These are phyloP conservation scores for Lophura nycthemera DNA, from an alignment of 2,113 vertebrate species.

Conservation along the genomic window DNA sequence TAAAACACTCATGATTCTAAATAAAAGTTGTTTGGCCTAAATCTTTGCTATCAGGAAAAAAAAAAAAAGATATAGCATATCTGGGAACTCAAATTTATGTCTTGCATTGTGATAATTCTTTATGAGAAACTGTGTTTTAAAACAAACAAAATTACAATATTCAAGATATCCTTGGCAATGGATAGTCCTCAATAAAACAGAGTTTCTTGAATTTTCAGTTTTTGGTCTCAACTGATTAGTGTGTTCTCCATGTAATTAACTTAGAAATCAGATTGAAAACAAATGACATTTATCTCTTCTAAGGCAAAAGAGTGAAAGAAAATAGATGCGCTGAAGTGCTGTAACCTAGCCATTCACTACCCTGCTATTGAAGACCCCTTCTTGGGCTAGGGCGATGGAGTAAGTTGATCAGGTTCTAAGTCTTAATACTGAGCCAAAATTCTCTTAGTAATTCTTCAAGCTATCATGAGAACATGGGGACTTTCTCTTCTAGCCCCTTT, in stretches of 20 bases:
- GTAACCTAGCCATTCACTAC: constrained; percentile 62
- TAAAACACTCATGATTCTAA: constrained; percentile 69
- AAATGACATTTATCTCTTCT: constrained; percentile 70
- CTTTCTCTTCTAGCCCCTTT: constrained; percentile 67
- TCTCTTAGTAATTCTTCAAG: constrained; percentile 78
- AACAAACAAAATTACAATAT: constrained; percentile 62
- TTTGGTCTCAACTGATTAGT: constrained; percentile 77
- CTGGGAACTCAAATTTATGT: constrained; percentile 72
- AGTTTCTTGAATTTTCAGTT: constrained; percentile 73
- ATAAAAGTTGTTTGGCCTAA: constrained; percentile 74
- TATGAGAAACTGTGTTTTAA: constrained; percentile 78
- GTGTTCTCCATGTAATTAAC: constrained; percentile 69
- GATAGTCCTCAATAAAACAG: constrained; percentile 79
- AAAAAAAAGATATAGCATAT: constrained; percentile 54
- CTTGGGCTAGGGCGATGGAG: constrained; percentile 58
- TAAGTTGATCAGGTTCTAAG: constrained; percentile 73
- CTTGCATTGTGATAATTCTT: constrained; percentile 75
- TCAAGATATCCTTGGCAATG: constrained; percentile 75
- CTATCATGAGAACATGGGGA: constrained; percentile 57
- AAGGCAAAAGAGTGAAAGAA: constrained; percentile 55
- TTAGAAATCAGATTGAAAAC: constrained; percentile 73
- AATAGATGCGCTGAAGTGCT: constrained; percentile 43
- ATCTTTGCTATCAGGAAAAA: constrained; percentile 72
- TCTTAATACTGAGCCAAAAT: constrained; percentile 78
- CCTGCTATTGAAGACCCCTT: constrained; percentile 64